Conservation (phyloP, 2,113 vertebrate genomes). For the Brienomyrus longianalis region DNA sequence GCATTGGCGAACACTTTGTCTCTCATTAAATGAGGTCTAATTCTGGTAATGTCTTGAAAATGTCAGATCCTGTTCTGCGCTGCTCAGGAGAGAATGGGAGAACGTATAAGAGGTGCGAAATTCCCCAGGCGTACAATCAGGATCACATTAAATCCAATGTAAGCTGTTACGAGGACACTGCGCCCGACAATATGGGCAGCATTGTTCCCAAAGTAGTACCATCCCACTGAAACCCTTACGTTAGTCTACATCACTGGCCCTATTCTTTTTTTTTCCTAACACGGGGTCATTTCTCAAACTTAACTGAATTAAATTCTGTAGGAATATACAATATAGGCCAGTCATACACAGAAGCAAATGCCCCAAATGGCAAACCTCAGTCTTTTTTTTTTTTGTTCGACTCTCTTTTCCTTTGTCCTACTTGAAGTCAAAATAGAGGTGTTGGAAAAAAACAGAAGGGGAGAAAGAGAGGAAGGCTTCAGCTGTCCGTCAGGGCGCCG, state of each 20-base stretch:
- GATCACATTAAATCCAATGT: constrained; percentile 1
- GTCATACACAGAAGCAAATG: neutral
- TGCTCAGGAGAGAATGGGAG: neutral
- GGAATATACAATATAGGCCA: neutral
- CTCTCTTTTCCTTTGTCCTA: constrained; percentile 21
- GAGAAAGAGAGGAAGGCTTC: constrained; percentile 57
- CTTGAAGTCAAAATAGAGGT: constrained; percentile 46
- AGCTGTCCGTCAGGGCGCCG: constrained; percentile 85
- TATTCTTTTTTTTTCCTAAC: neutral
- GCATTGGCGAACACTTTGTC: neutral
- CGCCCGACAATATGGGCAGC: neutral
- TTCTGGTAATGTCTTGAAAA: constrained; percentile 5
- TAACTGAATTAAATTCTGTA: neutral
- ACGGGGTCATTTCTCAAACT: neutral
- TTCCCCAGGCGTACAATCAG: neutral
- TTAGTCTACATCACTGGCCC: neutral
- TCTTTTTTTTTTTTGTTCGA: neutral
- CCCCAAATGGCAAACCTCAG: neutral
- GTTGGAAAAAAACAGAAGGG: constrained; percentile 45
- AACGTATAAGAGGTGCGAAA: neutral
- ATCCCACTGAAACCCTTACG: neutral
- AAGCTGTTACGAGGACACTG: neutral
- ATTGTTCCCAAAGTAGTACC: neutral
- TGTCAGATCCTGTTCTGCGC: neutral
- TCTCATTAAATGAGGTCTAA: neutral